Base-by-base conservation (phyloP, 2,888 invertebrate genomes). In the Diplazon laetatorius region DNA sequence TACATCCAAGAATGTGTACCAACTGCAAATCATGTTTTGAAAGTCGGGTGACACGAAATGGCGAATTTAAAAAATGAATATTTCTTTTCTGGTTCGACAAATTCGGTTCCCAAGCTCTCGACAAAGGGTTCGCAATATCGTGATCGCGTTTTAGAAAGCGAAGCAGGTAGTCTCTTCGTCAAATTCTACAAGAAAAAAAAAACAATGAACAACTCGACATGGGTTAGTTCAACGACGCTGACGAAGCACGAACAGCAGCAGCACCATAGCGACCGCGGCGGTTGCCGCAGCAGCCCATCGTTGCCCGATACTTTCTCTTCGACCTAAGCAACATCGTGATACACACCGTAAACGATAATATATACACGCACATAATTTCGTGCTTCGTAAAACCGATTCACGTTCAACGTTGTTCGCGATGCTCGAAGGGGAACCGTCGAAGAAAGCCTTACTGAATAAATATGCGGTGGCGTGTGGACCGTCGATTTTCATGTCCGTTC, bases 391-490 rank as follows among this genome's bases (percentile, higher is more conserved):
- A 52, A 48, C 30, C 6, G 48, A 48, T 12, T 22, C 48, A 20
- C 46, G 37, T 65, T 20, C 39, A 30, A 66, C 52, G 42, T 2
- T 16, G 25, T 65, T 50, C 50, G 50, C 52, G 18, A 42, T 55
- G 37, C 12, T 25, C 1, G 25, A 55, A 14, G 37, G n/a, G 14
- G 30, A 48, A 48, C 12, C 35, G 35, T 39, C 42, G 30, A 46
- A 42, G 39, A 59, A 73, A 72, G 72, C 63, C 76, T 75, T 71
- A 60, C 75, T 63, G 75, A 80, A 78, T 80, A 4, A n/a, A 76
- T 65, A 59, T 71, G 25, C 35, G 46, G 30, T 37, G 60, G 22
- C 44, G 37, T 68, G 37, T 62, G 69, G 22, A 63, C 50, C 50
- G 66, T 50, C 52, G 48, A 22, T 57, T 69, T 69, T 65, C 62